Conservation (phyloP, 1,140 invertebrate species). For the Ostrea edulis region DNA sequence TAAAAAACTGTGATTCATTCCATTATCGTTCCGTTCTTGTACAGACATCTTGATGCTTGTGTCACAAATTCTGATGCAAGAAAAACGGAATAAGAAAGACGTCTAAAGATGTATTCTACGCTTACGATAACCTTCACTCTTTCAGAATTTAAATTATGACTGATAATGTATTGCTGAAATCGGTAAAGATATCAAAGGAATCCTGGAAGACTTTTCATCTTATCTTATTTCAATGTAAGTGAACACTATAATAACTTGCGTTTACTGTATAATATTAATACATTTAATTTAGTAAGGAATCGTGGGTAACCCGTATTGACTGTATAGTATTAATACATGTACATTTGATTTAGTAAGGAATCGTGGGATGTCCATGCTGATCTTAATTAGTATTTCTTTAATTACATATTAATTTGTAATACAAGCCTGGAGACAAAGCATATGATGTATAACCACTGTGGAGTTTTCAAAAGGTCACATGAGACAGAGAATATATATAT, state of each 20-base stretch:
- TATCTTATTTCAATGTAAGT: neutral
- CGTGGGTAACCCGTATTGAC: no score
- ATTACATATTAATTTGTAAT: no score
- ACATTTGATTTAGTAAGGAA: no score
- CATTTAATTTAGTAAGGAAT: no score
- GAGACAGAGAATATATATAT: no score
- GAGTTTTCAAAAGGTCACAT: no score
- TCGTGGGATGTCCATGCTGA: no score
- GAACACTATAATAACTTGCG: neutral
- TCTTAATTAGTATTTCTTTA: no score
- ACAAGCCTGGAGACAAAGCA: no score
- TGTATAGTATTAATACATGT: no score
- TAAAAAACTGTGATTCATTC: neutral
- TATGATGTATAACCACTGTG: no score
- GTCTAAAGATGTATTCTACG: neutral
- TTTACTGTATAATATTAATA: no score
- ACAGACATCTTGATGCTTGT: neutral
- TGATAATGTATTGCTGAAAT: neutral
- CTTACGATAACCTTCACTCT: neutral
- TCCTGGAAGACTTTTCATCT: neutral
- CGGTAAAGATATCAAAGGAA: neutral
- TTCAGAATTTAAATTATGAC: neutral
- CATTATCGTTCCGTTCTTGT: neutral
- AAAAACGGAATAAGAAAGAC: neutral
- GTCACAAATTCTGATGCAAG: neutral